Conservation (phyloP, 2,113 vertebrate genomes). For the Onychostruthus taczanowskii region DNA sequence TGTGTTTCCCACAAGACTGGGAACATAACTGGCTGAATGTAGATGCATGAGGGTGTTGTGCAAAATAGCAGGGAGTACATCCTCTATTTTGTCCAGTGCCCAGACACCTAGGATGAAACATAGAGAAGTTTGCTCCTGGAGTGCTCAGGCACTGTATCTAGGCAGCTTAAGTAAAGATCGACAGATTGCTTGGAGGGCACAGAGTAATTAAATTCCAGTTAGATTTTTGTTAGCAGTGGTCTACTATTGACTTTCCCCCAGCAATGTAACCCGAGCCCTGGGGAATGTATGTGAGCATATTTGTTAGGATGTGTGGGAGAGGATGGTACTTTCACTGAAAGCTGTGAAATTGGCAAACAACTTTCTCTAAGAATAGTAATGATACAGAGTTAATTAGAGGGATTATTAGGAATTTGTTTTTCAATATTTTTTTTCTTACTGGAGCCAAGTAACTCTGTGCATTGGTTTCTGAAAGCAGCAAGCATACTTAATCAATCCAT, state of each 20-base stretch:
- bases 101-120: neutral
- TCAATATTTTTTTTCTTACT: neutral
- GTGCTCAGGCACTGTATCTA: neutral
- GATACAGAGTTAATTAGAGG: slow-evolving; percentile 18
- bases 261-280: neutral
- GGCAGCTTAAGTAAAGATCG: neutral
- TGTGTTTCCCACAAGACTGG: neutral
- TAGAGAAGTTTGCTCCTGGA: neutral
- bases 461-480: neutral
- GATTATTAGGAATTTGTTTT: neutral
- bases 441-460: neutral
- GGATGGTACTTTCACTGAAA: neutral
- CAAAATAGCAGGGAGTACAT: neutral
- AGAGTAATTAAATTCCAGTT: neutral
- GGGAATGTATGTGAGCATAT: neutral
- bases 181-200: neutral
- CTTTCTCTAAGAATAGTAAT: slow-evolving; percentile 45
- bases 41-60: neutral
- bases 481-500: neutral
- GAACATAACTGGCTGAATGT: neutral
- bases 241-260: neutral
- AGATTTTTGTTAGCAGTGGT: neutral
- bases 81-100: neutral
- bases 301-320: neutral
- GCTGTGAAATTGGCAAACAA: slow-evolving; percentile 12